Evolutionary conservation across 2,797 vertebrate genomes (phyloP), one percentile per base, ranked within the genome.

Genomic region (Brachyrhaphis roseni): DNA sequence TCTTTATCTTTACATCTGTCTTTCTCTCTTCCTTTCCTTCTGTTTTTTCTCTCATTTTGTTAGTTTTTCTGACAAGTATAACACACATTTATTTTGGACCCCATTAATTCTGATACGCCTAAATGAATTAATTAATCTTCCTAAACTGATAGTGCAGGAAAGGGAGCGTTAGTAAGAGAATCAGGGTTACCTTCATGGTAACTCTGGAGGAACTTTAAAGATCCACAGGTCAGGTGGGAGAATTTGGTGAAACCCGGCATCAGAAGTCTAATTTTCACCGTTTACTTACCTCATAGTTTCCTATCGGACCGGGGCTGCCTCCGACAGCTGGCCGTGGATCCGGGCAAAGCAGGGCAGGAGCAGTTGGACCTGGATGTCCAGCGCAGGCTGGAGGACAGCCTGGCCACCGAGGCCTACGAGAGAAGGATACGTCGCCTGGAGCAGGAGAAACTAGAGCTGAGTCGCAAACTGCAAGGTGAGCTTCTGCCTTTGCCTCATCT

Each of bases 371-470:
- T 92, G 62, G 95, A 89, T 20, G 95, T 99, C 78, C 97, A 98
- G 92, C 96, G 97, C 77, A 95, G 97, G 83, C 92, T 99, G 83
- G 97, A 99, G 83, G 98, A 99, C 86, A 99, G 96, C 87, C 94
- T 99, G 93, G 98, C 98, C 53, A 97, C 97, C 0, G 98, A 99
- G 93, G 98, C 98, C 72, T 99, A 99, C 13, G 98, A 99, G 92
- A 96, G 98, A 87, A 96, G 98, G 92, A 98, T 99, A 92, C 96
- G 97, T 31, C 97, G 98, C 26, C 94, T 99, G 66, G 98, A 99
- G 83, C 98, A 99, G 87, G 98, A 99, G 87, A 99, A 99, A 82
- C 87, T 97, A 76, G 98, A 99, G 94, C 97, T 99, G 74, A 97
- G 96, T 89, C 97, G 98, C 90, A 99, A 99, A 88, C 95, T 99